Evolutionary conservation across 2,113 vertebrate species (phyloP).

Genomic region (Otus sunia): DNA sequence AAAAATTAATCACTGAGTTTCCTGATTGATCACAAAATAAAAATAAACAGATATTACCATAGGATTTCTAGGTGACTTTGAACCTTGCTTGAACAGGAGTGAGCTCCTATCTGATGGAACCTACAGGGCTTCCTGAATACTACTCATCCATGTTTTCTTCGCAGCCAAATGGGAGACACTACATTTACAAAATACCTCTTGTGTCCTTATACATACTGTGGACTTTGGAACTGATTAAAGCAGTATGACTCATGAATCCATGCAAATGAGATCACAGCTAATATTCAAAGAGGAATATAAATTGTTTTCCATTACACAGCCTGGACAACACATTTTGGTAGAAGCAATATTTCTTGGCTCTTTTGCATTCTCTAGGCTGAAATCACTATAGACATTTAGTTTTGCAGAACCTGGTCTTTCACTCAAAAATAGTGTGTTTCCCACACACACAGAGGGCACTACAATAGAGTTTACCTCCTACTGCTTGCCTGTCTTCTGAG

Average conservation of each 20-base stretch:
- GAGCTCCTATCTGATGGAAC: not conserved
- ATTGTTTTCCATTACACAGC: not conserved
- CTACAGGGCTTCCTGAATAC: not conserved
- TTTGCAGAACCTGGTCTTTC: not conserved
- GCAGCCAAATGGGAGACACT: not conserved
- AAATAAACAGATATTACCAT: not conserved
- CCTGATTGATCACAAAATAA: not conserved
- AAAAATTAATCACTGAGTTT: not conserved
- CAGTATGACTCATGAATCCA: not conserved
- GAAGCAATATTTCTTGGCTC: not conserved
- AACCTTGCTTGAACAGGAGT: not conserved
- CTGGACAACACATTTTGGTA: not conserved
- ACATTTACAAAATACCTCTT: not conserved
- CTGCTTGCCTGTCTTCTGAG: not conserved
- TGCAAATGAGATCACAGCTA: not conserved
- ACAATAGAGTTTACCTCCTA: not conserved
- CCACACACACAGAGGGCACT: not conserved
- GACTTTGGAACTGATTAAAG: not conserved
- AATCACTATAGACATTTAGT: not conserved
- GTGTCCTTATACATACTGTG: not conserved
- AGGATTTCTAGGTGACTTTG: not conserved
- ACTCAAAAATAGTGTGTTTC: not conserved
- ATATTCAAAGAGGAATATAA: not conserved
- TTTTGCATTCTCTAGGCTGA: not conserved
- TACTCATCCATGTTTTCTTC: not conserved